Evolutionary conservation across 2,113 vertebrate species (phyloP).

Genomic region (Benthochromis sp.): DNA sequence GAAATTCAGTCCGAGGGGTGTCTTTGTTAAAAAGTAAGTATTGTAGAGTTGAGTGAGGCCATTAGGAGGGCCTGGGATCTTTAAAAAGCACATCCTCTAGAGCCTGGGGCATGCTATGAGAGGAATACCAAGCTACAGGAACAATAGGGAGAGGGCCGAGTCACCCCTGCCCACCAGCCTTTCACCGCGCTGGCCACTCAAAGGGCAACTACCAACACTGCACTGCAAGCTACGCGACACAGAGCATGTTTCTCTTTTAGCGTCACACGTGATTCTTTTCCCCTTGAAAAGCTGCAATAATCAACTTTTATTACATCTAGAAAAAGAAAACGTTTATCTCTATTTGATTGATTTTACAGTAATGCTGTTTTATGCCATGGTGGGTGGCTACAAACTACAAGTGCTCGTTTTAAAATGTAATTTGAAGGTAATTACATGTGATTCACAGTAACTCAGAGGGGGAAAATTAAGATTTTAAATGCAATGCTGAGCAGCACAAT

Average conservation of each 20-base stretch:
- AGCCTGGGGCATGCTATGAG: constrained; percentile 65
- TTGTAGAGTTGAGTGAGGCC: constrained; percentile 40
- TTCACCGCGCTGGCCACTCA: constrained; percentile 50
- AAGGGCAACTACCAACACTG: constrained; percentile 35
- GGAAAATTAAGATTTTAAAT: neutral
- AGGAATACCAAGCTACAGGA: constrained; percentile 74
- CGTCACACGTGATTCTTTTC: neutral
- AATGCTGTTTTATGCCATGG: neutral
- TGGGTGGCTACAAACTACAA: neutral
- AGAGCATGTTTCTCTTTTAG: neutral
- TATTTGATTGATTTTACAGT: neutral
- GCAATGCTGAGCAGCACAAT: neutral
- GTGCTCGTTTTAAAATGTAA: neutral
- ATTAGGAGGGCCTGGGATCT: constrained; percentile 50
- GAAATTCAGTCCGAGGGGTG: neutral
- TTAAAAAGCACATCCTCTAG: constrained; percentile 63
- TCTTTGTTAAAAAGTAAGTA: constrained; percentile 15
- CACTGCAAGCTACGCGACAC: neutral
- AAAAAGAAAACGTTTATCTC: accelerated
- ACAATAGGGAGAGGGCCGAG: constrained; percentile 71
- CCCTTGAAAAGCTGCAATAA: neutral
- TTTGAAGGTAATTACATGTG: neutral
- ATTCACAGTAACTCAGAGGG: neutral
- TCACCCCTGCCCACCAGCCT: constrained; percentile 63
- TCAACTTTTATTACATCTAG: neutral